Base-by-base conservation (phyloP, 2,888 invertebrate genomes). In the Plusia festucae region DNA sequence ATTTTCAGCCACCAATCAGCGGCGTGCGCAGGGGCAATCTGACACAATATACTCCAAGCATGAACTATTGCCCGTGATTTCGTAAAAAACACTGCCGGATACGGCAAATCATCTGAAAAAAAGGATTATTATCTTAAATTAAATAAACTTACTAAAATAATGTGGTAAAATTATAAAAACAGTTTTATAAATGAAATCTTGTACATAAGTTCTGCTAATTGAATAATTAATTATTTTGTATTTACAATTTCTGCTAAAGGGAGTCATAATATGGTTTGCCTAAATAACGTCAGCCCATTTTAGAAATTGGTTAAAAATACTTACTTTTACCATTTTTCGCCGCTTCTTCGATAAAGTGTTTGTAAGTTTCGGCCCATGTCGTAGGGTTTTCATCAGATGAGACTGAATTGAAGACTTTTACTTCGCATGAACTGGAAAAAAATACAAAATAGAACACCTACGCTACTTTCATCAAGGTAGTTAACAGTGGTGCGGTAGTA, bases 351-450 rank as follows among this genome's bases (percentile, higher is more conserved):
- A 40, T 30, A 16, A 79, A 79, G 16, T 76, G 22, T 16, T 96
- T 94, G 76, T 98, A 97, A 85, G 98, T 97, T 76, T 96, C 90
- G 68, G 95, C 96, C 98, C 98, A 98, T 18, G 96, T 96, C 75
- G 99, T 96, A 0, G 98, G 98, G 89, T 98, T 98, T 71, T 97
- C 96, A 79, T 96, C 96, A 32, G 99, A 98, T 56, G 98, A 97
- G 83, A 98, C 97, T 89, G 98, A 98, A 90, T 99, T 98, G 91
- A 98, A 98, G 51, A 99, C 97, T 67, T 96, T 94, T 73, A 97
- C 96, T 75, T 96, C 96, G 82, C 93, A 94, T 24, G 92, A 88
- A 78, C 95, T 95, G 75, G 69, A 82, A 82, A 8, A 22, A 34
- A 34, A 53, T 34, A 34, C 40, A 46, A 13, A 57, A 18, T 18